Conservation (phyloP, 1,140 invertebrate genomes). For the Cotesia vestalis region DNA sequence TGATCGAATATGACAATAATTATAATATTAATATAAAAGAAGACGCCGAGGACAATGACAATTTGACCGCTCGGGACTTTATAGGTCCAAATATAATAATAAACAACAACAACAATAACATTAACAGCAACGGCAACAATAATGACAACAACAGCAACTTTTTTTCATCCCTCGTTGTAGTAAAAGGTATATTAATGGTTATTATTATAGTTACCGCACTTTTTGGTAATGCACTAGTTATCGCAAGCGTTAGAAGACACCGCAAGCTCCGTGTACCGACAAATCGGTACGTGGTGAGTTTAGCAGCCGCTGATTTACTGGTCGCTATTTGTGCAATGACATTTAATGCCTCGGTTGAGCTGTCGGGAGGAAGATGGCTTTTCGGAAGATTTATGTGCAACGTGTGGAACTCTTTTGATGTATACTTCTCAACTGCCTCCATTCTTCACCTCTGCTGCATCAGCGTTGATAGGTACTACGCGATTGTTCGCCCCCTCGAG, state of each 20-base stretch:
- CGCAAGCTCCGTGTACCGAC: constrained; percentile 87
- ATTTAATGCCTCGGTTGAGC: constrained; percentile 90
- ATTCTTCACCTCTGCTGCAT: constrained; percentile 96
- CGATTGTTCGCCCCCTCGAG: constrained; percentile 87
- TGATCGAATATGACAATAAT: background rate
- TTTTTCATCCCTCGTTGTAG: constrained; percentile 23
- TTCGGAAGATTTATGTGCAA: constrained; percentile 92
- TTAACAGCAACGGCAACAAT: too few species aligned
- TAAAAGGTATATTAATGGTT: constrained; percentile 73
- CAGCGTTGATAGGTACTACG: constrained; percentile 91
- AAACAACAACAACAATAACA: too few species aligned
- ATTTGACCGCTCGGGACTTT: background rate
- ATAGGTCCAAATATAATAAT: background rate
- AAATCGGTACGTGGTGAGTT: constrained; percentile 94
- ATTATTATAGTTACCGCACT: constrained; percentile 80
- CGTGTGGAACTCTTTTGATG: constrained; percentile 93
- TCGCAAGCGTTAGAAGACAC: constrained; percentile 79
- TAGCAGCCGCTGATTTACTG: constrained; percentile 90
- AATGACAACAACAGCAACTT: too few species aligned
- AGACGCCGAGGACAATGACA: background rate
- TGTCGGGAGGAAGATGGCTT: constrained; percentile 82
- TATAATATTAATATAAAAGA: background rate
- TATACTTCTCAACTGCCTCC: constrained; percentile 93
- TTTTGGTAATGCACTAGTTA: constrained; percentile 78
- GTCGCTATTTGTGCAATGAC: constrained; percentile 94